phyloP scores from a whole-genome alignment of 2,797 vertebrate genomes.

The Propithecus perrieri region DNA sequence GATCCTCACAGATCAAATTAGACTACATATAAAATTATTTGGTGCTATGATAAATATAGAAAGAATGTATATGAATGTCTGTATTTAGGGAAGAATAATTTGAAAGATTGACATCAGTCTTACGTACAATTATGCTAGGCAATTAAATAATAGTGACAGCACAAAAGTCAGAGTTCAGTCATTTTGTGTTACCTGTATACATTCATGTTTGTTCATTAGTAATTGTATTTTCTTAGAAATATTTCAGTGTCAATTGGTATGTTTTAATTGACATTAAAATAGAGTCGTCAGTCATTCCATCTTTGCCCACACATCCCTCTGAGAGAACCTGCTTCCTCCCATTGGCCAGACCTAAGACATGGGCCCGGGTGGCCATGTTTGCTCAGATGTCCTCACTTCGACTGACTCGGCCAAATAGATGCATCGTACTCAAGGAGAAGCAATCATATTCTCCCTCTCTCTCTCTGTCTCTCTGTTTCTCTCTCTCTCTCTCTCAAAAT shows the following conservation, averaged over 20 bases:
- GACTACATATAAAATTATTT: neutral
- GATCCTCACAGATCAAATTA: neutral
- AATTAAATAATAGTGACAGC: neutral
- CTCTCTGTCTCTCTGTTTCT: neutral
- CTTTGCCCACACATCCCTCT: neutral
- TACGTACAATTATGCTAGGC: neutral
- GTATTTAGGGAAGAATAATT: neutral
- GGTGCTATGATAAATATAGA: neutral
- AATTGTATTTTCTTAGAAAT: conserved; percentile 24
- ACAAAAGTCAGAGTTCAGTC: neutral
- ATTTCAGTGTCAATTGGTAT: neutral
- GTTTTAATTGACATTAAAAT: neutral
- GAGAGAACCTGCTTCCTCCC: neutral
- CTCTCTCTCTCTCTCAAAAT: neutral
- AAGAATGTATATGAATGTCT: neutral
- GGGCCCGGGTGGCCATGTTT: neutral
- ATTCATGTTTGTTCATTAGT: neutral
- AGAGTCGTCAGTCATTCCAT: neutral
- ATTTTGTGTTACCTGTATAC: neutral
- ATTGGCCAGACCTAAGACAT: too few relatives aligned
- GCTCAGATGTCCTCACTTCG: neutral
- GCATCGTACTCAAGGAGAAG: neutral
- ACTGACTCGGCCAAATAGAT: neutral
- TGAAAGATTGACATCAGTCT: conserved; percentile 3
- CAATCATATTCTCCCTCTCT: neutral